A percentile compares a stretch with the other conserved stretches of the same genome.
These are phyloP conservation scores for Pogonus chalceus DNA, from an alignment of 1,140 invertebrate genomes.

Conservation along the genomic window DNA sequence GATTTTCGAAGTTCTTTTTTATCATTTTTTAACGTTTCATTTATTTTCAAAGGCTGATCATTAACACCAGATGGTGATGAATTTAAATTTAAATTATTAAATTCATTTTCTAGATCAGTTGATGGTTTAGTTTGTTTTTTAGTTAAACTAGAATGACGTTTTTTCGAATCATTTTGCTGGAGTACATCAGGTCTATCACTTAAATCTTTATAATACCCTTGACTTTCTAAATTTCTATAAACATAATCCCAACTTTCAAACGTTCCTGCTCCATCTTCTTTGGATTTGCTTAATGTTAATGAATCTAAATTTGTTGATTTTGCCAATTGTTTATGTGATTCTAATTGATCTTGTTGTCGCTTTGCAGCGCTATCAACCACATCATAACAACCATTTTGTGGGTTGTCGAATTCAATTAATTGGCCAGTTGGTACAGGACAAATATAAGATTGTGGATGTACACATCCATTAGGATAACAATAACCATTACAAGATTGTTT, in stretches of 20 bases:
- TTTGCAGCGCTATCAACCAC: slow-evolving; percentile 9
- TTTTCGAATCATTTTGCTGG: slow-evolving; percentile 35
- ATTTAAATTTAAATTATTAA: slow-evolving; percentile 39
- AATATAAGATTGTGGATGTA: slow-evolving; percentile 20
- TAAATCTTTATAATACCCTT: slow-evolving; percentile 59
- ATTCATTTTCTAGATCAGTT: slow-evolving; percentile 40
- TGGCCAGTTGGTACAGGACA: slow-evolving; percentile 47
- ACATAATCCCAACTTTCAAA: slow-evolving; percentile 71
- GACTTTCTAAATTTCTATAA: slow-evolving; percentile 60
- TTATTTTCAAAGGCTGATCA: slow-evolving; percentile 43
- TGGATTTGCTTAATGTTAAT: neutral
- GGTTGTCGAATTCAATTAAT: slow-evolving; percentile 59
- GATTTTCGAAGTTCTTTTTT: slow-evolving; percentile 38
- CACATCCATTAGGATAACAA: slow-evolving; percentile 28
- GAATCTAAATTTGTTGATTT: slow-evolving; percentile 5
- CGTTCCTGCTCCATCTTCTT: slow-evolving; percentile 36
- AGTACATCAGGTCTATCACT: slow-evolving; percentile 51
- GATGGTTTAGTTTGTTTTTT: slow-evolving; percentile 38
- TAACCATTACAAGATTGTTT: slow-evolving; percentile 35
- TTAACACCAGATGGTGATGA: slow-evolving; percentile 35
- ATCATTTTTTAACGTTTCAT: slow-evolving; percentile 40
- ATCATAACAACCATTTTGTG: slow-evolving; percentile 26
- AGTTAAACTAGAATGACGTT: slow-evolving; percentile 21
- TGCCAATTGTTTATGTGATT: slow-evolving; percentile 12
- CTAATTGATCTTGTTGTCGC: slow-evolving; percentile 15